Evolutionary conservation across 2,113 vertebrate genomes (phyloP).

Genomic region (Neolamprologus toae): DNA sequence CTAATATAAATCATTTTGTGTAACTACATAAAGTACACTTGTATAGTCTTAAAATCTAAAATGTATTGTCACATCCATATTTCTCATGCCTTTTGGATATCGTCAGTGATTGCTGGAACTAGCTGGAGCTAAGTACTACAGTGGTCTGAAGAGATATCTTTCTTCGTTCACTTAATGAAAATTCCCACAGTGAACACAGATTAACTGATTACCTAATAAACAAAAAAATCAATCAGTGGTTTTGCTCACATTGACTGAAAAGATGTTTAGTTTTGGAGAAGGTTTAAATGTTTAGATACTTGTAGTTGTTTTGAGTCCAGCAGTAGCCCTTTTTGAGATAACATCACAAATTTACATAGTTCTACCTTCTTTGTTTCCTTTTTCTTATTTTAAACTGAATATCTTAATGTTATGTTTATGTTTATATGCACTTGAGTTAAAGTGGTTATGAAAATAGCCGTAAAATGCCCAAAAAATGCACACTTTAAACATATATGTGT

Average conservation of each 20-base stretch:
- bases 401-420: background rate
- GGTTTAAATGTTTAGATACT: background rate
- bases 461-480: background rate
- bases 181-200: background rate
- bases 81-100: background rate
- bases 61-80: background rate
- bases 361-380: background rate
- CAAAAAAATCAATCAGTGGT: background rate
- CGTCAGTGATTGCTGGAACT: accelerated
- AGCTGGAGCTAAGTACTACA: background rate
- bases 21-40: background rate
- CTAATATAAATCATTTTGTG: background rate
- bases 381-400: background rate
- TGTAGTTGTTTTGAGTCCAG: background rate
- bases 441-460: background rate
- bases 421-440: background rate
- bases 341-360: background rate
- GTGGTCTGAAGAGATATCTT: accelerated
- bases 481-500: background rate
- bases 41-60: background rate
- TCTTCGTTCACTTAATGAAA: background rate
- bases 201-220: background rate
- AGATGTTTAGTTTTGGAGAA: background rate
- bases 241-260: background rate
- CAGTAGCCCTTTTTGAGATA: background rate